These are phyloP conservation scores for Microctonus aethiopoides DNA, from an alignment of 2,888 invertebrate species.

Conservation along the genomic window DNA sequence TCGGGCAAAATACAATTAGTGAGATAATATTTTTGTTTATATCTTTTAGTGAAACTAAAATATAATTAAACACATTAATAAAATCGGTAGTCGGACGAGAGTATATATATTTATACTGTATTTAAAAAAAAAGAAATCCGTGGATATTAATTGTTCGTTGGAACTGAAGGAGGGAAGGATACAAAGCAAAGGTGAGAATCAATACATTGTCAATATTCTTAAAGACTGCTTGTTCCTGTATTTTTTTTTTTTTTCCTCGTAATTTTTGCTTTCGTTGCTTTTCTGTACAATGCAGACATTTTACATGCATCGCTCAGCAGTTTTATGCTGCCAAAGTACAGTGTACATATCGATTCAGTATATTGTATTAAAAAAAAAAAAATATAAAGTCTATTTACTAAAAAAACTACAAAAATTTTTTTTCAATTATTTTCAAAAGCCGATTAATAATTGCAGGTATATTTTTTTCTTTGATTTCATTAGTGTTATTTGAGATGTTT, in stretches of 20 bases:
- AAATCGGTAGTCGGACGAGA: conserved; percentile 10
- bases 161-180: conserved; percentile 21
- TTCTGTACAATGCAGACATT: neutral
- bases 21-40: conserved; percentile 5
- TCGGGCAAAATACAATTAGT: neutral
- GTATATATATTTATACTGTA: conserved; percentile 14
- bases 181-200: conserved; percentile 24
- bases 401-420: no score
- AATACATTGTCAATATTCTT: conserved; percentile 14
- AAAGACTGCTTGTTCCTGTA: conserved; percentile 5
- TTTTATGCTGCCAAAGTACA: no score
- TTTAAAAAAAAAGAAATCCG: conserved; percentile 8
- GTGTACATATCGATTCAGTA: no score
- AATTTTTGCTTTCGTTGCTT: neutral
- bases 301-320: neutral
- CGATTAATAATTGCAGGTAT: no score
- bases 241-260: neutral
- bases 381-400: no score
- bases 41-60: conserved; percentile 16
- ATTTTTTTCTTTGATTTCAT: no score
- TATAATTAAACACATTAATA: neutral
- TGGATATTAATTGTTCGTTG: conserved; percentile 27
- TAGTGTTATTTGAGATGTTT: no score
- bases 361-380: no score
- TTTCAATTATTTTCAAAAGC: no score